These are phyloP conservation scores for Nyctibius grandis DNA, from an alignment of 2,797 vertebrate species.

Conservation along the genomic window DNA sequence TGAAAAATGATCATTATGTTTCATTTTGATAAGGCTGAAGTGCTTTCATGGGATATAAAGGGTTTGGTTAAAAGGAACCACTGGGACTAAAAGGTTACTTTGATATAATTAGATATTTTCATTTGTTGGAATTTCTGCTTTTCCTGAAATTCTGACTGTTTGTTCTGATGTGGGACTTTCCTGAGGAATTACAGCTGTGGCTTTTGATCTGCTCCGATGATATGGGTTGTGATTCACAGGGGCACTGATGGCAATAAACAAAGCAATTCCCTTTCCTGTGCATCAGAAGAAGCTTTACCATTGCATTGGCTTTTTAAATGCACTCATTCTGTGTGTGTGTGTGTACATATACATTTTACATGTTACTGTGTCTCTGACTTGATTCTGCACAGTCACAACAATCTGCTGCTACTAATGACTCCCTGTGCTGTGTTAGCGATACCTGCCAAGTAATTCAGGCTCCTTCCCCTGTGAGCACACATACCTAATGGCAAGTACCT, in stretches of 20 bases:
- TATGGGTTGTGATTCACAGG: background rate
- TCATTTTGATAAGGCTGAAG: background rate
- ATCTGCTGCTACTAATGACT: background rate
- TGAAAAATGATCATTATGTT: conserved; percentile 11
- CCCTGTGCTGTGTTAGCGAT: background rate
- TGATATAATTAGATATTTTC: background rate
- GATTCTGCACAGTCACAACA: background rate
- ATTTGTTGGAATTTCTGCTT: background rate
- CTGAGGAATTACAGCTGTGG: background rate
- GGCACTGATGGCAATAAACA: background rate
- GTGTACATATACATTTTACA: background rate
- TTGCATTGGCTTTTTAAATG: background rate
- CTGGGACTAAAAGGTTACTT: background rate
- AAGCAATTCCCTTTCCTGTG: background rate
- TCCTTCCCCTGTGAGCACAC: background rate
- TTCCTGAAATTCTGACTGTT: background rate
- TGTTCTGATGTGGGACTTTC: background rate
- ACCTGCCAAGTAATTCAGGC: background rate
- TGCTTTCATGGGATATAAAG: background rate
- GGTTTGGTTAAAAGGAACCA: background rate
- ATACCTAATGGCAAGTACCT: background rate
- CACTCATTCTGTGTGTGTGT: background rate
- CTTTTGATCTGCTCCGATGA: background rate
- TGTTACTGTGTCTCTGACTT: background rate
- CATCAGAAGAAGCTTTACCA: background rate